These are phyloP conservation scores for Cyrtorhinus lividipennis DNA, from an alignment of 1,140 invertebrate genomes.

Conservation along the genomic window DNA sequence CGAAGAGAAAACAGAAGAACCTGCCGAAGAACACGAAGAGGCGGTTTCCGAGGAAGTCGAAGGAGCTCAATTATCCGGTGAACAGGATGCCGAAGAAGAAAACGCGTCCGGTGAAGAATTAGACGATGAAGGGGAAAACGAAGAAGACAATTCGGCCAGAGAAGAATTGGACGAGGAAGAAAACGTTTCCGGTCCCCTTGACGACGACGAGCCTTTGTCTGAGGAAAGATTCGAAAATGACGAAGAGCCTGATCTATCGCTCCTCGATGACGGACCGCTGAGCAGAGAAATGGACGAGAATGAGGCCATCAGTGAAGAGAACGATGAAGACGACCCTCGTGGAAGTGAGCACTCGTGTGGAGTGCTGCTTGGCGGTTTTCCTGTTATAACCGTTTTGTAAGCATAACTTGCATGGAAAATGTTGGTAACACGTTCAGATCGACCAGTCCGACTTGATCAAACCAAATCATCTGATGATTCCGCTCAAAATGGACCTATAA, in stretches of 20 bases:
- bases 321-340: constrained; percentile 19
- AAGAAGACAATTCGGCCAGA: constrained; percentile 21
- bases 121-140: constrained; percentile 24
- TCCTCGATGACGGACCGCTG: constrained; percentile 11
- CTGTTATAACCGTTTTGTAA: too few species aligned
- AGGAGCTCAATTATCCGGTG: constrained; percentile 21
- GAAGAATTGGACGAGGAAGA: constrained; percentile 19
- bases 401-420: too few species aligned
- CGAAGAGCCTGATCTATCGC: constrained; percentile 9
- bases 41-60: constrained; percentile 27
- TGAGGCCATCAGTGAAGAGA: constrained; percentile 22
- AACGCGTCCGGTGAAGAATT: constrained; percentile 26
- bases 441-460: too few species aligned
- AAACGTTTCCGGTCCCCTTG: constrained; percentile 13
- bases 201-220: constrained; percentile 11
- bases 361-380: too few species aligned
- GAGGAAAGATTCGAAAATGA: constrained; percentile 17
- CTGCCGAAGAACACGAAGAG: constrained; percentile 29
- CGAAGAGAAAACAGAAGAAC: constrained; percentile 29
- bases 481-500: too few species aligned
- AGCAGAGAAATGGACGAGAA: constrained; percentile 7
- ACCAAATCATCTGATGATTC: too few species aligned
- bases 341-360: not conserved
- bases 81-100: constrained; percentile 25
- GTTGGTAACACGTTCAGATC: too few species aligned